Evolutionary conservation across 2,113 vertebrate species (phyloP).

Genomic region (Gallinago jamesoni): DNA sequence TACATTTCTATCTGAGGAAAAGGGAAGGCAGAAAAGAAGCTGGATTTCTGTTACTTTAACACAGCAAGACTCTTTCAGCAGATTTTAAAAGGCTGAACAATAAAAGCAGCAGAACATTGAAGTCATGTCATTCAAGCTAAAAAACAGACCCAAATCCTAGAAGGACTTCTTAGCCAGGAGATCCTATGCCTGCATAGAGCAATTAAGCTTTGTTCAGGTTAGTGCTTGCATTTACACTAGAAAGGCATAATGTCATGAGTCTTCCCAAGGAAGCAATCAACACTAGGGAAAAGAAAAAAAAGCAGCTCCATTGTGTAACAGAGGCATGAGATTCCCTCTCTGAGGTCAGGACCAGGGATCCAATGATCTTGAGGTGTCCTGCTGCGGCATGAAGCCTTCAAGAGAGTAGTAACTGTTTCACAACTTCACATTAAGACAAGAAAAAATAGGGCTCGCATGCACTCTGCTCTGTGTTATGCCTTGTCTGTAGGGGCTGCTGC

Average conservation of each 20-base stretch:
- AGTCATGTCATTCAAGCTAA: not conserved
- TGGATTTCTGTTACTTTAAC: not conserved
- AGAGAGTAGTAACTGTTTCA: not conserved
- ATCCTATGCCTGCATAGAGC: not conserved
- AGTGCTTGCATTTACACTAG: not conserved
- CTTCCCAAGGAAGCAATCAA: not conserved
- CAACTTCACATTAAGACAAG: no score
- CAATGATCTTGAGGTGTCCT: not conserved
- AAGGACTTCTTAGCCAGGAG: not conserved
- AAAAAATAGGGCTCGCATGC: not conserved
- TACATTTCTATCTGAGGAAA: constrained; percentile 11
- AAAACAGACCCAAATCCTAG: not conserved
- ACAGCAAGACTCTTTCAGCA: not conserved
- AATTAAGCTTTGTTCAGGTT: not conserved
- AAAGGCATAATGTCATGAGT: not conserved
- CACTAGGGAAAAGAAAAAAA: not conserved
- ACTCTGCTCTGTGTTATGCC: not conserved
- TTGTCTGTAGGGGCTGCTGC: not conserved
- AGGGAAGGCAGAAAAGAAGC: not conserved
- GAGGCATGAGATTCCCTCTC: not conserved
- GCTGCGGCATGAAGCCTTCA: not conserved
- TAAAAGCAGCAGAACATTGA: not conserved
- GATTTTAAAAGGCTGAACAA: not conserved
- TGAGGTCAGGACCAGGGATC: not conserved
- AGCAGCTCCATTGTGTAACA: not conserved